Percentiles rank a stretch among this genome's conserved stretches.
phyloP scores from a whole-genome alignment of 2,113 vertebrate species.

The Electrona antarctica region DNA sequence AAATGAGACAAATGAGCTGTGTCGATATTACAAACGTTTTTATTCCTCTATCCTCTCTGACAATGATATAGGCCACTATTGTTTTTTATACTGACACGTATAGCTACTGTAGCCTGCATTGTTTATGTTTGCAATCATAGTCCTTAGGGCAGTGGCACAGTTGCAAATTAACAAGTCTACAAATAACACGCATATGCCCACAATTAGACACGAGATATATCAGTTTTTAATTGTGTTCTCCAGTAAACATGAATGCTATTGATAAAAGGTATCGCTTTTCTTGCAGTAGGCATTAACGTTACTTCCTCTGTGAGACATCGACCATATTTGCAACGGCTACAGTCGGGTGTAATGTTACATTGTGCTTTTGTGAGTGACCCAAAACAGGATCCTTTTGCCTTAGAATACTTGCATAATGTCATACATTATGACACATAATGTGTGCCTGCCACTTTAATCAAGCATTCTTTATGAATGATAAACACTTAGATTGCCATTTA shows the following conservation, averaged over 20 bases:
- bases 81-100: no score
- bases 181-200: not conserved
- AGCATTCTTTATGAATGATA: no score
- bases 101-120: not conserved
- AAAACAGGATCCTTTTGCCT: constrained; percentile 1
- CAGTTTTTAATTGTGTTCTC: not conserved
- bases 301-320: constrained; percentile 35
- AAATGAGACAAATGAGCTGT: no score
- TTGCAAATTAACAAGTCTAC: no score
- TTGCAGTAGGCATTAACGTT: not conserved
- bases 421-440: not conserved
- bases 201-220: no score
- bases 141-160: no score
- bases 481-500: not conserved
- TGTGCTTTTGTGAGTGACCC: constrained; percentile 2
- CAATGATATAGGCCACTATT: no score
- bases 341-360: constrained; percentile 48
- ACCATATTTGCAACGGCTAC: constrained; percentile 51
- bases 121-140: not conserved
- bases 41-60: no score
- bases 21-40: no score
- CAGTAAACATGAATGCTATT: not conserved
- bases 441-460: not conserved
- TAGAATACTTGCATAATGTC: not conserved
- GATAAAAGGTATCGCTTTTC: constrained; percentile 2